phyloP scores from a whole-genome alignment of 1,140 invertebrate genomes.

The Philotrypesis tridentata region DNA sequence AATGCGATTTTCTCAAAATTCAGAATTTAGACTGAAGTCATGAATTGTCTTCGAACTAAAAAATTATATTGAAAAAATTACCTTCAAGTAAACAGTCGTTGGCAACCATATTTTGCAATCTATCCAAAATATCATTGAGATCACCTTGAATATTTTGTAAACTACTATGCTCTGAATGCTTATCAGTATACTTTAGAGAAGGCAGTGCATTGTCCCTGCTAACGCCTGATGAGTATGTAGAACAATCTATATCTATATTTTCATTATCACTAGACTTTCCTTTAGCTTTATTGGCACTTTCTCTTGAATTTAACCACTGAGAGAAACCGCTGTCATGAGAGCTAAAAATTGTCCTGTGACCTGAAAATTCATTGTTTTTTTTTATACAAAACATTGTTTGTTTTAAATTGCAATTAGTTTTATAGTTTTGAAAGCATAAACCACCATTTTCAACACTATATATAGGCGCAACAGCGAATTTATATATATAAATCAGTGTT shows the following conservation, averaged over 20 bases:
- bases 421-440: too few species aligned
- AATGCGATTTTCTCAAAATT: too few species aligned
- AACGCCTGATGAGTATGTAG: conserved; percentile 57
- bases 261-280: conserved; percentile 53
- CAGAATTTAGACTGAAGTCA: too few species aligned
- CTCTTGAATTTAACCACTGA: conserved; percentile 66
- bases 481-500: too few species aligned
- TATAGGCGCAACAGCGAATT: too few species aligned
- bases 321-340: conserved; percentile 66
- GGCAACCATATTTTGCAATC: conserved; percentile 74
- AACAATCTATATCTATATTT: conserved; percentile 53
- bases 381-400: not conserved
- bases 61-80: conserved; percentile 50
- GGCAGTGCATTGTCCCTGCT: conserved; percentile 68
- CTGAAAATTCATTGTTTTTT: conserved; percentile 51
- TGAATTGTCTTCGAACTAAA: too few species aligned
- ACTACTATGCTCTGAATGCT: conserved; percentile 64
- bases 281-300: conserved; percentile 59
- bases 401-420: too few species aligned
- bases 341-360: conserved; percentile 61
- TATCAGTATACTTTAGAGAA: conserved; percentile 67
- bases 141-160: conserved; percentile 74
- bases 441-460: too few species aligned
- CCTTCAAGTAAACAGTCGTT: conserved; percentile 71
- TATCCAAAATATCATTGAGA: conserved; percentile 73